Evolutionary conservation across 2,888 invertebrate species (phyloP).

Genomic region (Eupithecia abbreviata): DNA sequence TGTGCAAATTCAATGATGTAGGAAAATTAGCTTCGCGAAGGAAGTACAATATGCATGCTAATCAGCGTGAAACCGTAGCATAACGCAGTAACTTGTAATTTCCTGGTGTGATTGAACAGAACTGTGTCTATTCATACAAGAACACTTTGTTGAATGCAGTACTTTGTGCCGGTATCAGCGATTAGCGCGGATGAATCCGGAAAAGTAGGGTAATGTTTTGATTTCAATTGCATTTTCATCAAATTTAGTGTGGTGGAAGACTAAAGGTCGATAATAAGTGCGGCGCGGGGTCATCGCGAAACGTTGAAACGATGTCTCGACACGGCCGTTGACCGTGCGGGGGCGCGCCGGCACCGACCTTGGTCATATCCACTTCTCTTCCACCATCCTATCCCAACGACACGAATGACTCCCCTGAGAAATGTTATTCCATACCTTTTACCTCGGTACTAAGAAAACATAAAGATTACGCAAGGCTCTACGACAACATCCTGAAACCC

Average conservation of each 20-base stretch:
- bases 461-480: slow-evolving; percentile 24
- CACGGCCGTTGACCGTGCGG: slow-evolving; percentile 77
- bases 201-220: slow-evolving; percentile 17
- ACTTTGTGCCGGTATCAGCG: neutral
- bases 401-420: slow-evolving; percentile 32
- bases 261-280: slow-evolving; percentile 74
- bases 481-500: slow-evolving; percentile 34
- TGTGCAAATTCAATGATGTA: slow-evolving; percentile 37
- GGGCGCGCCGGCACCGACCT: slow-evolving; percentile 71
- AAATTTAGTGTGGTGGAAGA: slow-evolving; percentile 64
- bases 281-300: slow-evolving; percentile 66
- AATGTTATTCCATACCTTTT: neutral
- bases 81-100: slow-evolving; percentile 41
- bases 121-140: slow-evolving; percentile 4
- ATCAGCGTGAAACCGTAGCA: slow-evolving; percentile 29
- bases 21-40: slow-evolving; percentile 38
- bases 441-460: neutral
- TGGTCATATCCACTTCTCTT: slow-evolving; percentile 59
- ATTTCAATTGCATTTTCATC: slow-evolving; percentile 57
- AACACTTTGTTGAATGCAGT: neutral
- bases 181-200: slow-evolving; percentile 25
- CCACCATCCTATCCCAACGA: slow-evolving; percentile 39
- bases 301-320: slow-evolving; percentile 66
- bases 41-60: slow-evolving; percentile 36
- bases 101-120: slow-evolving; percentile 26